Evolutionary conservation across 2,113 vertebrate genomes (phyloP).

Genomic region (Microtus richardsoni): DNA sequence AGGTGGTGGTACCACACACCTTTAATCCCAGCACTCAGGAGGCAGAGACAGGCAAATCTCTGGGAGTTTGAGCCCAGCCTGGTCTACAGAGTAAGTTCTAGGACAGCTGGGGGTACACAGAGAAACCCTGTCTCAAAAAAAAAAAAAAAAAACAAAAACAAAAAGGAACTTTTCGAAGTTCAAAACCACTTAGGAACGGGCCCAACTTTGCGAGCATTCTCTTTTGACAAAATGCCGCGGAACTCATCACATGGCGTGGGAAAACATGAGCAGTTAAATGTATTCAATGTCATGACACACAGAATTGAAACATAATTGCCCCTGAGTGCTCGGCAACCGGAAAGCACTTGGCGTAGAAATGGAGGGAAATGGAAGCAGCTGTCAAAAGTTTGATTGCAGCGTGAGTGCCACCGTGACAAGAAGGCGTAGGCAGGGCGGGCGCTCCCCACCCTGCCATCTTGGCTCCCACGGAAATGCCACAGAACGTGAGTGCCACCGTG

Average conservation of each 20-base stretch:
- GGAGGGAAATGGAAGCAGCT: slow-evolving; percentile 83
- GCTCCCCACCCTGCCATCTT: slow-evolving; percentile 66
- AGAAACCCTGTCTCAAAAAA: not conserved
- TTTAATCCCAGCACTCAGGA: not conserved
- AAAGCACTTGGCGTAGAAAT: slow-evolving; percentile 81
- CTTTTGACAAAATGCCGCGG: slow-evolving; percentile 84
- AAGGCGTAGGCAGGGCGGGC: slow-evolving; percentile 71
- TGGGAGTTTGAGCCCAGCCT: not conserved
- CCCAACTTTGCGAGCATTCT: slow-evolving; percentile 78
- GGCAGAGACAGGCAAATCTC: not conserved
- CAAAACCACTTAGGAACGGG: slow-evolving; percentile 52
- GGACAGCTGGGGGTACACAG: not conserved
- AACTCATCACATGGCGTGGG: slow-evolving; percentile 81
- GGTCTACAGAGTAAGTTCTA: not conserved
- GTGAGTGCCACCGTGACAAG: slow-evolving; percentile 76
- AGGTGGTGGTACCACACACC: not conserved
- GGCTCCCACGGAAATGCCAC: slow-evolving; percentile 73
- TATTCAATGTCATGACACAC: slow-evolving; percentile 86
- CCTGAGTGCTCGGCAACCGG: slow-evolving; percentile 85
- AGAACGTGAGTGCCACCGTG: slow-evolving; percentile 76
- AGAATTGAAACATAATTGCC: slow-evolving; percentile 86
- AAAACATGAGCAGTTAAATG: slow-evolving; percentile 84
- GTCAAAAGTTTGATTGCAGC: slow-evolving; percentile 84
- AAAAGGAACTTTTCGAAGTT: slow-evolving; percentile 68
- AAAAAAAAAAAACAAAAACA: not conserved